Evolutionary conservation across 2,113 vertebrate species (phyloP).

Genomic region (Leptodactylus fuscus): DNA sequence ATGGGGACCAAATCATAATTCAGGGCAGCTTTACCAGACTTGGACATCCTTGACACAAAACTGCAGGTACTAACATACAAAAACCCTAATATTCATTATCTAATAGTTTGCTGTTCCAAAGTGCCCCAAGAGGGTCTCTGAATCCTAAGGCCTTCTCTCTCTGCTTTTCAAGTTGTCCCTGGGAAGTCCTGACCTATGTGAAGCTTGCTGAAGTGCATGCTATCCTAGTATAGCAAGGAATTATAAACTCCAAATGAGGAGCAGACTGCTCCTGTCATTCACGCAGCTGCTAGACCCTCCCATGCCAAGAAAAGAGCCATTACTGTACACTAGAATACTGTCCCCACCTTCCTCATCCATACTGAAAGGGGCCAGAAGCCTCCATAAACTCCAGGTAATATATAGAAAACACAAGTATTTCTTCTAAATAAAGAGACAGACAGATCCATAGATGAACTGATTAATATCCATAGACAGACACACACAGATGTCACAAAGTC

Average conservation of each 20-base stretch:
- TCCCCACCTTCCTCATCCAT: too few relatives aligned
- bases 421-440: too few relatives aligned
- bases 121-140: conserved; percentile 54
- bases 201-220: conserved; percentile 78
- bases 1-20: conserved; percentile 80
- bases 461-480: too few relatives aligned
- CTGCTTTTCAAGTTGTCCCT: conserved; percentile 77
- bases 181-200: conserved; percentile 75
- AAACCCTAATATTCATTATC: conserved; percentile 10
- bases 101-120: not conserved
- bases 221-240: conserved; percentile 84
- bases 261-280: conserved; percentile 85
- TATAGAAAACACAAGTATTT: too few relatives aligned
- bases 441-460: too few relatives aligned
- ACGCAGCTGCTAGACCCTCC: conserved; percentile 83
- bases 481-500: too few relatives aligned
- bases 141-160: conserved; percentile 72
- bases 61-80: conserved; percentile 7
- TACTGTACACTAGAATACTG: not conserved
- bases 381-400: too few relatives aligned
- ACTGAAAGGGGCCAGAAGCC: too few relatives aligned
- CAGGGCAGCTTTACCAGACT: conserved; percentile 77
- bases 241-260: conserved; percentile 89
- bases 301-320: conserved; percentile 68
- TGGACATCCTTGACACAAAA: conserved; percentile 79